Conservation (phyloP, 2,113 vertebrate species). For the Campylomormyrus numenius region DNA sequence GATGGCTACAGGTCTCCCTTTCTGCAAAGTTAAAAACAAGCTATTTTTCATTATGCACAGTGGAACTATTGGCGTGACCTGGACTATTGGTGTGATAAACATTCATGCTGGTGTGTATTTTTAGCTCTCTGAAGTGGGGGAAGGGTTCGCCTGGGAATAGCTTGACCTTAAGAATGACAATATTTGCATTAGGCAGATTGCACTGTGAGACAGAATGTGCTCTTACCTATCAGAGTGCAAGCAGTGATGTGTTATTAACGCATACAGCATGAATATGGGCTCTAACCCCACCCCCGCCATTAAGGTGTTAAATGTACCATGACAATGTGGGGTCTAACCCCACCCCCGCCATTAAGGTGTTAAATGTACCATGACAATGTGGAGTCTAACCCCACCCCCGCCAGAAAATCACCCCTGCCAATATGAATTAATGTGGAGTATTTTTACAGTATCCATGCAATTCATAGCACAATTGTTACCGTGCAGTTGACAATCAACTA, state of each 20-base stretch:
- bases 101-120: neutral
- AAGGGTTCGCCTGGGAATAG: neutral
- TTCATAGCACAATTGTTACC: neutral
- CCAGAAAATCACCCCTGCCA: neutral
- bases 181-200: neutral
- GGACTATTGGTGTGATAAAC: neutral
- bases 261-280: neutral
- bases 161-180: constrained; percentile 6
- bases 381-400: neutral
- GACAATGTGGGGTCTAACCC: neutral
- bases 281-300: neutral
- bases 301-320: neutral
- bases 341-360: neutral
- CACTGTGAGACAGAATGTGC: neutral
- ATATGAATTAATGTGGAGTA: neutral
- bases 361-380: neutral
- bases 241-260: neutral
- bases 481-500: neutral
- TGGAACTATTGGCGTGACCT: neutral
- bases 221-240: neutral
- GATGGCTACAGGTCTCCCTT: neutral
- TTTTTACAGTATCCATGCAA: neutral
- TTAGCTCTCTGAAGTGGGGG: neutral
- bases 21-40: neutral
- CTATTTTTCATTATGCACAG: neutral